phyloP scores from a whole-genome alignment of 37 sponge, comb jelly and placozoan species.

The Petrosia ficiformis region DNA sequence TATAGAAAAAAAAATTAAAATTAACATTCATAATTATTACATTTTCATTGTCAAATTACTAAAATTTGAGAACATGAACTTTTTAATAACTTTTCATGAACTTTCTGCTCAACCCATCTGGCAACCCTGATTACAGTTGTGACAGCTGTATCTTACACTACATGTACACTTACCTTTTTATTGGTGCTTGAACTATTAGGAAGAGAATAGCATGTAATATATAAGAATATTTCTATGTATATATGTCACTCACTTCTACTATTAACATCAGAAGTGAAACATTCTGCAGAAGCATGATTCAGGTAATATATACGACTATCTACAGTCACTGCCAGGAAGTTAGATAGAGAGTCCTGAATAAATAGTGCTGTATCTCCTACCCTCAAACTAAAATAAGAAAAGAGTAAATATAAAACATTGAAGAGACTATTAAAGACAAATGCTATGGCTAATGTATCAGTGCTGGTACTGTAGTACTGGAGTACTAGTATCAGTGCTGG shows the following conservation, averaged over 20 bases:
- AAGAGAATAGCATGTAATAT: background rate
- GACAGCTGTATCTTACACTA: no score
- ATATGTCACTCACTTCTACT: background rate
- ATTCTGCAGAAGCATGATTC: slow-evolving; percentile 3
- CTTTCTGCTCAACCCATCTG: no score
- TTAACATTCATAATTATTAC: no score
- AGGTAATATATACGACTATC: slow-evolving; percentile 60
- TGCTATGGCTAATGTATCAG: no score
- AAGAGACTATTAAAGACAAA: no score
- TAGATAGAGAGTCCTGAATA: slow-evolving; percentile 23
- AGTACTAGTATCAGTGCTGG: no score
- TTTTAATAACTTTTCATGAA: no score
- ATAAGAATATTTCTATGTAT: background rate
- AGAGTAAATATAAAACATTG: background rate
- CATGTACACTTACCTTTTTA: background rate
- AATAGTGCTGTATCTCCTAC: slow-evolving; percentile 56
- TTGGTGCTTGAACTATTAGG: background rate
- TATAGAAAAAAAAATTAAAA: no score
- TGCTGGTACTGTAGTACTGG: no score
- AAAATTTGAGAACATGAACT: no score
- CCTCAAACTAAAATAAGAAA: slow-evolving; percentile 24
- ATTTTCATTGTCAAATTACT: no score
- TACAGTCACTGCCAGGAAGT: slow-evolving; percentile 53
- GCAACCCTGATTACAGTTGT: no score
- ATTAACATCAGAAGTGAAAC: slow-evolving; percentile 13